Base-by-base conservation (phyloP, 1,140 invertebrate species). In the Agraylea sexmaculata region DNA sequence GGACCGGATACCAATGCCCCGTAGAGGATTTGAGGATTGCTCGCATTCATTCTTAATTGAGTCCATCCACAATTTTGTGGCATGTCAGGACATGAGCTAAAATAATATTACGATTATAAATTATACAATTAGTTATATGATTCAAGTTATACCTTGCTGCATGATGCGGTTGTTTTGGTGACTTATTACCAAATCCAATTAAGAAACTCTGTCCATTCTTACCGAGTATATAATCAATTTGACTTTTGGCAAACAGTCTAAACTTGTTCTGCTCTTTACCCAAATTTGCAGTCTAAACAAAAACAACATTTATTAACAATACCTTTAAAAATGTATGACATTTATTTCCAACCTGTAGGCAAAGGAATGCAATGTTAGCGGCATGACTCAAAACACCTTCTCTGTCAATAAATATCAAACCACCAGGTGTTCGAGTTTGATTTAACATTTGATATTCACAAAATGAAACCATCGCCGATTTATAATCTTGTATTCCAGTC, bases 171-270 rank as follows among this genome's bases (percentile, higher is more conserved):
- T 68, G 59, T 21, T 46, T 54, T 0, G 77, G 75, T 31, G 68
- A 68, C 55, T 77, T 70, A 23, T 57, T 52, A 1, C 76, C 78
- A 51, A 68, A 78, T 5, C 77, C 77, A 15, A 79, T 68, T 1
- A 80, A 71, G 50, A 64, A 80, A 51, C 75, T 79, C 30, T 68
- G 60, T 2, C 75, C 75, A 42, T 56, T 45, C 40, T 69, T 63
- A 1, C 77, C 77, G 1, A 80, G 57, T 41, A 74, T 72, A 52
- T 78, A 80, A 46, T 73, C 53, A 29, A 80, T 71, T 56, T 80
- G 77, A 45, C 67, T 52, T 47, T 65, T 62, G 6, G 75, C 77
- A 53, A 77, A 77, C 37, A 62, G 51, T 15, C 65, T 48, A 52
- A 75, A 73, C 40, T 57, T 55, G 21, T 58, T 41, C 0, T 56